Evolutionary conservation across 2,797 vertebrate genomes (phyloP).

Genomic region (Tapera naevia): DNA sequence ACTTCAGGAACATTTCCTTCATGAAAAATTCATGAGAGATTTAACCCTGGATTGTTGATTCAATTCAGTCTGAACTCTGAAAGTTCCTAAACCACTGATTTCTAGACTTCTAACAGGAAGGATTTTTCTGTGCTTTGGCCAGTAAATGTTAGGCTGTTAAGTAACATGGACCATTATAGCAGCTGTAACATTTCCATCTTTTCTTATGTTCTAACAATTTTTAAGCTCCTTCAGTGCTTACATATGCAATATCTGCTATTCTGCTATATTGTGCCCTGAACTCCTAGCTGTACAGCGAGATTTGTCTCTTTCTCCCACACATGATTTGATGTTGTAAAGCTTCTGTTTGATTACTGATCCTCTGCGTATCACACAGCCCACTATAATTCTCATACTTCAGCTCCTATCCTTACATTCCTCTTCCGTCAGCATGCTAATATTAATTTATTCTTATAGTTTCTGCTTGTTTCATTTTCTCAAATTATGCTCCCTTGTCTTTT

Average conservation of each 20-base stretch:
- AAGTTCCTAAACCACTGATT: not conserved
- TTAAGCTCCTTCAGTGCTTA: not conserved
- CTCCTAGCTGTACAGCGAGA: not conserved
- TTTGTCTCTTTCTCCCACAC: constrained; percentile 7
- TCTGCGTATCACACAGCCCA: constrained; percentile 33
- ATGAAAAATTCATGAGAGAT: not conserved
- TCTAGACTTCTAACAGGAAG: not conserved
- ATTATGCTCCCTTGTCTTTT: not conserved
- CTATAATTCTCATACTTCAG: constrained; percentile 17
- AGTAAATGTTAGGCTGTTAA: not conserved
- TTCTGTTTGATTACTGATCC: constrained; percentile 30
- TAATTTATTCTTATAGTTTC: constrained; percentile 37
- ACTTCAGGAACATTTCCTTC: not conserved
- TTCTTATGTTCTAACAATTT: not conserved
- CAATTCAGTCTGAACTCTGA: not conserved
- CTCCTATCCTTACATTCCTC: constrained; percentile 18
- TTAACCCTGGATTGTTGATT: not conserved
- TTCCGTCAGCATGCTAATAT: not conserved
- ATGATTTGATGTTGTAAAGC: not conserved
- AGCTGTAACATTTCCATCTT: not conserved
- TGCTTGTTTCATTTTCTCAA: constrained; percentile 23
- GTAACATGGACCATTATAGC: not conserved
- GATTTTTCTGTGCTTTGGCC: not conserved
- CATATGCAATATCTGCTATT: not conserved
- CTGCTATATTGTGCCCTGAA: not conserved